phyloP scores from a whole-genome alignment of 1,140 invertebrate species.

The Tyrophagus putrescentiae region DNA sequence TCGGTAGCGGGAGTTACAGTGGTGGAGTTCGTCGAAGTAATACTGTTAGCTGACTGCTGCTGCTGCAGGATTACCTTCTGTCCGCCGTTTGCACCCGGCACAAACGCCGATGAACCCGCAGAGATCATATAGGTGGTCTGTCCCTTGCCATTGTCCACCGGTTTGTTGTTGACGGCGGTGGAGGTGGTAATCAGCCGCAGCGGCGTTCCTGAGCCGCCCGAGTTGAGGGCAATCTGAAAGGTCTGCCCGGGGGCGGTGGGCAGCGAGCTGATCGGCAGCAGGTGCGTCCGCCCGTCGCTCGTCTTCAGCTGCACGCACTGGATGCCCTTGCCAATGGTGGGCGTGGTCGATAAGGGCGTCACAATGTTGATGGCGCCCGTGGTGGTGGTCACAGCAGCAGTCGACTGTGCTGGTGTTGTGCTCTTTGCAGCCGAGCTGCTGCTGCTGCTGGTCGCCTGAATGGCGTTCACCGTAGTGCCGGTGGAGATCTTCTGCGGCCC shows the following conservation, averaged over 20 bases:
- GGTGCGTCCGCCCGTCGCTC: conserved; percentile 4
- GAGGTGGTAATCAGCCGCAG: too few species aligned
- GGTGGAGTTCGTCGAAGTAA: neutral
- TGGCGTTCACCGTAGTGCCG: conserved; percentile 16
- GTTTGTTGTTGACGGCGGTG: too few species aligned
- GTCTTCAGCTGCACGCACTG: neutral
- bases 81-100: too few species aligned
- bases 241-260: neutral
- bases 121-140: too few species aligned
- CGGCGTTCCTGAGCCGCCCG: too few species aligned
- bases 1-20: neutral
- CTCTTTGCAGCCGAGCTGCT: too few species aligned
- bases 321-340: neutral
- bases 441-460: conserved; percentile 4
- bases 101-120: too few species aligned
- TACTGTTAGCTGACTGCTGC: neutral
- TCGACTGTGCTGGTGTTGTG: too few species aligned
- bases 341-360: neutral
- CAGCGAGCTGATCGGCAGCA: neutral
- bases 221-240: neutral
- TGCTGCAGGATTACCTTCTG: too few species aligned
- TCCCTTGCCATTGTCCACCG: too few species aligned
- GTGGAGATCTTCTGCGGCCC: conserved; percentile 22
- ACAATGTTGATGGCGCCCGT: conserved; percentile 23
- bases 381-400: conserved; percentile 22